phyloP scores from a whole-genome alignment of 2,888 invertebrate genomes.

The Tetanocera ferruginea region DNA sequence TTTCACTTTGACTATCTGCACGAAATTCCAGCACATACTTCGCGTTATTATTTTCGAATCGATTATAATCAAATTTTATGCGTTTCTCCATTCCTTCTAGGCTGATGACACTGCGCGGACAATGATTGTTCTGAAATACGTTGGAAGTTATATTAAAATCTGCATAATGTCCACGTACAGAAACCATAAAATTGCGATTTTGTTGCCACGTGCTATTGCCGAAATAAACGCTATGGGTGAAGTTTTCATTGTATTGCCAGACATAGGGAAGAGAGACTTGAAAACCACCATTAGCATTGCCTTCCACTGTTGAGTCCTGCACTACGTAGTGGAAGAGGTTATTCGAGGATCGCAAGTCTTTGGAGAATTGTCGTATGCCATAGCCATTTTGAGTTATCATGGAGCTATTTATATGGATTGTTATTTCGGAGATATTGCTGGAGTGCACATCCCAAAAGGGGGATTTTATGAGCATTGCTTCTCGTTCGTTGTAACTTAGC shows the following conservation, averaged over 20 bases:
- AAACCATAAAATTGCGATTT: conserved; percentile 87
- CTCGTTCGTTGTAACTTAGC: conserved; percentile 83
- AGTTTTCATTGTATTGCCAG: conserved; percentile 95
- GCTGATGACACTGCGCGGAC: conserved; percentile 83
- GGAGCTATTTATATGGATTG: conserved; percentile 88
- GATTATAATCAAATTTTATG: conserved; percentile 85
- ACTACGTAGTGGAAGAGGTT: conserved; percentile 96
- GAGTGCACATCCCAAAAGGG: conserved; percentile 88
- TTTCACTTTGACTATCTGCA: conserved; percentile 93
- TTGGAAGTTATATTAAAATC: conserved; percentile 89
- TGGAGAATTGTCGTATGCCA: conserved; percentile 90
- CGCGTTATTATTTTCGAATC: conserved; percentile 84
- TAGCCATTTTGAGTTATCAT: conserved; percentile 88
- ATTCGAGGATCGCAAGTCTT: conserved; percentile 94
- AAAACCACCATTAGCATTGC: conserved; percentile 89
- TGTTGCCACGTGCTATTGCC: conserved; percentile 89
- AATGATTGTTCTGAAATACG: conserved; percentile 86
- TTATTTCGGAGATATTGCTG: conserved; percentile 91
- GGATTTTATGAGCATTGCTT: conserved; percentile 86
- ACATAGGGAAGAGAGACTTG: conserved; percentile 92
- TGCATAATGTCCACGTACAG: conserved; percentile 94
- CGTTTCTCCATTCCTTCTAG: conserved; percentile 97
- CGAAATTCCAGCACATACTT: conserved; percentile 88
- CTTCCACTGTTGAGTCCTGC: conserved; percentile 87
- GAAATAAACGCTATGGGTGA: conserved; percentile 90